A percentile compares a stretch with the other conserved stretches of the same genome.
phyloP scores from a whole-genome alignment of 2,113 vertebrate genomes.

The Clarias gariepinus region DNA sequence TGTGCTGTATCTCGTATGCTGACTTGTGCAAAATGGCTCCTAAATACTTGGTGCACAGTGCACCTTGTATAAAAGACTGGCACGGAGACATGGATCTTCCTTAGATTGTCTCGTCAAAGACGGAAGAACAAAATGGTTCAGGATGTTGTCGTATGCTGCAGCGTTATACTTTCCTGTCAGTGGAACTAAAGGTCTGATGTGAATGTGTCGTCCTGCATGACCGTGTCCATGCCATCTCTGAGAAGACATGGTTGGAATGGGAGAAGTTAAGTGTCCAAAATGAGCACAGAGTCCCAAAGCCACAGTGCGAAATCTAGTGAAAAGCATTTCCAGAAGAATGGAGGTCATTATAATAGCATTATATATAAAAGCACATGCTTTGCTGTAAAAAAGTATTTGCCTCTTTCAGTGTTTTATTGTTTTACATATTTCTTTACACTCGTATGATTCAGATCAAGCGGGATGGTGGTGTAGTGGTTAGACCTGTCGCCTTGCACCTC shows the following conservation, averaged over 20 bases:
- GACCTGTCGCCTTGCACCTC: too few relatives aligned
- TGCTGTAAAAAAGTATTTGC: too few relatives aligned
- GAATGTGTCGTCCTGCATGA: too few relatives aligned
- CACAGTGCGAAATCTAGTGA: background rate
- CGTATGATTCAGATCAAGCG: too few relatives aligned
- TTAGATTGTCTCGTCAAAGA: background rate
- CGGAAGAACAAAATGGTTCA: background rate
- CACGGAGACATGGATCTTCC: background rate
- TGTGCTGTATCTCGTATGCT: background rate
- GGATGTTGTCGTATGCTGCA: background rate
- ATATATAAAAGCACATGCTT: too few relatives aligned
- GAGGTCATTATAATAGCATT: background rate
- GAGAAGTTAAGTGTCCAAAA: background rate
- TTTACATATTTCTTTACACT: too few relatives aligned
- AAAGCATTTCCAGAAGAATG: background rate
- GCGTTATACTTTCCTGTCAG: background rate
- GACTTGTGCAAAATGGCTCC: background rate
- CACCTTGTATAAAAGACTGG: background rate
- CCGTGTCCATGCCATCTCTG: too few relatives aligned
- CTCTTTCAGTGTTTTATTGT: too few relatives aligned
- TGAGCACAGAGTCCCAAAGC: background rate
- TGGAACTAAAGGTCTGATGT: background rate
- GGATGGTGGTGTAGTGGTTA: too few relatives aligned
- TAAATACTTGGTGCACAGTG: background rate
- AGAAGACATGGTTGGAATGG: background rate